phyloP scores from a whole-genome alignment of 1,140 invertebrate genomes.

The Marisa cornuarietis region DNA sequence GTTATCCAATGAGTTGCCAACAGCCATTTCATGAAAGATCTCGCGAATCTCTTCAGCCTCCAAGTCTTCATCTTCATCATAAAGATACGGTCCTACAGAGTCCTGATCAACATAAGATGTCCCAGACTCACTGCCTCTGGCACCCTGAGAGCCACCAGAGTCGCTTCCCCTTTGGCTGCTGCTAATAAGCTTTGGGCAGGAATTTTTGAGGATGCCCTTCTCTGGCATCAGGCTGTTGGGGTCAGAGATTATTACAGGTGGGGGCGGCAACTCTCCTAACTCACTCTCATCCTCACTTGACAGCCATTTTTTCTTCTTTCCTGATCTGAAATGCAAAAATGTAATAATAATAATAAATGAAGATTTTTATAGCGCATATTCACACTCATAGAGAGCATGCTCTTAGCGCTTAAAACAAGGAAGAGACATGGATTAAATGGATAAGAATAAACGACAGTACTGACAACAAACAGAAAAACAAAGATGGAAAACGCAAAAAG shows the following conservation, averaged over 20 bases:
- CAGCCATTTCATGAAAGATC: slow-evolving; percentile 48
- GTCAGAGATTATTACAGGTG: slow-evolving; percentile 57
- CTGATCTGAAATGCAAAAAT: slow-evolving; percentile 17
- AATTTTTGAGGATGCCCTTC: slow-evolving; percentile 56
- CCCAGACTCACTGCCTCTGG: slow-evolving; percentile 26
- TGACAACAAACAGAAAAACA: too few relatives aligned
- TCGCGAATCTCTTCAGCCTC: slow-evolving; percentile 57
- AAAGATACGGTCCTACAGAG: slow-evolving; percentile 47
- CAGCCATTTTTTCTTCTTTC: slow-evolving; percentile 41
- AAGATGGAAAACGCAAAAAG: too few relatives aligned
- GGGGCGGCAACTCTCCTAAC: slow-evolving; percentile 55
- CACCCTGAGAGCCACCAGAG: slow-evolving; percentile 19
- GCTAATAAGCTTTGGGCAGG: slow-evolving; percentile 32
- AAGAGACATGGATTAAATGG: too few relatives aligned
- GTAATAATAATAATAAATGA: too few relatives aligned
- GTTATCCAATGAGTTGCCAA: slow-evolving; percentile 48
- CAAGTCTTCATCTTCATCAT: slow-evolving; percentile 55
- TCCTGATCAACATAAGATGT: slow-evolving; percentile 51
- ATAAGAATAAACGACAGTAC: too few relatives aligned
- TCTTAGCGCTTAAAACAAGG: too few relatives aligned
- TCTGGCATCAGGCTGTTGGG: slow-evolving; percentile 58
- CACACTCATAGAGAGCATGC: too few relatives aligned
- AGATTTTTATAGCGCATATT: too few relatives aligned
- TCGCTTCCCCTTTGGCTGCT: slow-evolving; percentile 34
- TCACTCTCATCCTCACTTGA: slow-evolving; percentile 61